Base-by-base conservation (phyloP, 2,113 vertebrate genomes). In the Festucalex cinctus region DNA sequence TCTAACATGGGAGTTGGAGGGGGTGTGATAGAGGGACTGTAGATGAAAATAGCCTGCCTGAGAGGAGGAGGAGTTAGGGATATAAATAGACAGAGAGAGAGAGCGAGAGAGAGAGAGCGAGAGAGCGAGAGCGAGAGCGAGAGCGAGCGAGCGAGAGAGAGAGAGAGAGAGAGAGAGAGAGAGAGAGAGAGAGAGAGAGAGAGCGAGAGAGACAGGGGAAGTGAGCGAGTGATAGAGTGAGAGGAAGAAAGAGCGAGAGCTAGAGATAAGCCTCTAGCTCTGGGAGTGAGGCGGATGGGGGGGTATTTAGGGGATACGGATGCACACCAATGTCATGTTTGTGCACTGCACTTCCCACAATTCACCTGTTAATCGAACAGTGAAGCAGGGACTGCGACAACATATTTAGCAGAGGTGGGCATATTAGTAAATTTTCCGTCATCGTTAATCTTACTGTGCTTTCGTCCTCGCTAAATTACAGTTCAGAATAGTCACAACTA, bases 1-100 rank as follows among this genome's bases (percentile, higher is more conserved):
- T 68, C 68, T 64, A 79, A 82, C 68, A 66, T 26, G 70, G 77
- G 44, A 69, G 63, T 56, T 61, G 72, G 68, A 63, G 76, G 66
- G 72, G 74, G 68, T 60, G 60, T 64, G 65, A 74, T 71, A 79
- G 69, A 69, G 81, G 81, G 68, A 74, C 36, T 66, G 59, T 0
- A 58, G 68, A 74, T 89, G 76, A 85, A 89, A 89, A 89, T 87
- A 89, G 81, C 69, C 63, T 69, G 76, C 61, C 48, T 32, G 79
- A 57, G 83, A 73, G 83, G 76, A 77, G 84, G 83, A 83, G 83
- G 77, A 81, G 85, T 71, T 19, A 28, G 2, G 51, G 82, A 82
- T 85, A 86, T 82, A 87, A 86, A 86, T 86, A 87, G 84, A 78
- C 53, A 17, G 53, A 63, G 35, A 66, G 65, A 58, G 35, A 63